Evolutionary conservation across 2,113 vertebrate species (phyloP).

Genomic region (Dermatemys mawii): DNA sequence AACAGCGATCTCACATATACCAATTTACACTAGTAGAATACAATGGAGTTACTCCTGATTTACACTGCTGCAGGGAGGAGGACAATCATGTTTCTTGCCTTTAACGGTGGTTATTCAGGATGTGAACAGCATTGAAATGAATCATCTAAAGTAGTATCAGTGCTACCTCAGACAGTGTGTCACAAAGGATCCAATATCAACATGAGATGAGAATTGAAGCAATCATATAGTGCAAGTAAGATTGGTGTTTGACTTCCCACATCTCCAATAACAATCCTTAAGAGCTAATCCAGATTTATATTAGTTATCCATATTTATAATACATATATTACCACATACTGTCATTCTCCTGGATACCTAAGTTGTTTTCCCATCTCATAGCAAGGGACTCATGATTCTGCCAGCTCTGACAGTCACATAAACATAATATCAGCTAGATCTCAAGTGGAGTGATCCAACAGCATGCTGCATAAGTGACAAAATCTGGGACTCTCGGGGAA

Average conservation of each 20-base stretch:
- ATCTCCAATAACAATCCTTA: neutral
- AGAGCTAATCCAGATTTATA: neutral
- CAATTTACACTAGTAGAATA: neutral
- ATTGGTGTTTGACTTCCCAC: neutral
- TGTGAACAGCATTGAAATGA: neutral
- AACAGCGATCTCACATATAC: neutral
- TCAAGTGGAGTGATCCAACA: neutral
- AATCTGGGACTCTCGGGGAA: neutral
- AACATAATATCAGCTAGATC: neutral
- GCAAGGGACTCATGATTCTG: neutral
- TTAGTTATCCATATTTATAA: neutral
- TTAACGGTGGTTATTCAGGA: neutral
- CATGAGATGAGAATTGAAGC: neutral
- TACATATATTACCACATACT: neutral
- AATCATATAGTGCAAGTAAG: neutral
- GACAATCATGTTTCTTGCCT: neutral
- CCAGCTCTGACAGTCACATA: neutral
- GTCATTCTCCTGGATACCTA: neutral
- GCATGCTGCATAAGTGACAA: neutral
- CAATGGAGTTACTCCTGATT: neutral
- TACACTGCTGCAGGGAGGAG: accelerated
- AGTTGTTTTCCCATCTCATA: neutral
- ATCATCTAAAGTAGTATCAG: neutral
- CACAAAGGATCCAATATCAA: neutral
- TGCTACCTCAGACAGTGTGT: neutral